Conservation (phyloP, 2,113 vertebrate genomes). For the Nesogale talazaci region DNA sequence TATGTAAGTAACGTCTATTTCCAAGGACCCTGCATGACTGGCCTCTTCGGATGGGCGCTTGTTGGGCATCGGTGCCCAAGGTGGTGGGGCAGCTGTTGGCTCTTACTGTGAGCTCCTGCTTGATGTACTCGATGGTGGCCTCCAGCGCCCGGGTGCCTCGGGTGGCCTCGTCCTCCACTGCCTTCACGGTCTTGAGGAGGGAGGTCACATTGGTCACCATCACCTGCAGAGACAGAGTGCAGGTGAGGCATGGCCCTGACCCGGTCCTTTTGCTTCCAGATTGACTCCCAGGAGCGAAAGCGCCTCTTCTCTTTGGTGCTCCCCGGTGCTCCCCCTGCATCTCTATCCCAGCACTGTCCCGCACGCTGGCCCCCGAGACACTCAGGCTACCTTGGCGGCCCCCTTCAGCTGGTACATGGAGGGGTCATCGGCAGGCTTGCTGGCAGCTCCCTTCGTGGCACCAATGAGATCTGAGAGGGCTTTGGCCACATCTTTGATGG, state of each 20-base stretch:
- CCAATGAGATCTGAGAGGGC: constrained; percentile 98
- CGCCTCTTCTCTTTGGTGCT: not conserved
- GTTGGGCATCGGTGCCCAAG: fast-evolving
- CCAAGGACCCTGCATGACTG: not conserved
- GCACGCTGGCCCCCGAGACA: not conserved
- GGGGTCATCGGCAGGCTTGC: constrained; percentile 96
- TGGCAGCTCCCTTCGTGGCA: constrained; percentile 97
- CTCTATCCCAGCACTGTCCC: no score
- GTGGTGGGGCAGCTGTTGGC: fast-evolving
- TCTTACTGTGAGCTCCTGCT: constrained; percentile 96
- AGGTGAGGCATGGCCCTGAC: not conserved
- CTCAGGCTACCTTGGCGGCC: constrained; percentile 93
- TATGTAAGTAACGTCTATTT: not conserved
- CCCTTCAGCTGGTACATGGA: constrained; percentile 99
- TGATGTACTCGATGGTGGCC: constrained; percentile 98
- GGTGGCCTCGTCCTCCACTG: constrained; percentile 98
- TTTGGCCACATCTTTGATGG: constrained; percentile 98
- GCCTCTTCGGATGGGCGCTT: not conserved
- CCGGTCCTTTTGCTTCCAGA: not conserved
- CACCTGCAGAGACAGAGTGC: constrained; percentile 86
- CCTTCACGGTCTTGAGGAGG: constrained; percentile 99
- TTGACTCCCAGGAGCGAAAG: not conserved
- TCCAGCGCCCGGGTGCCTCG: constrained; percentile 97
- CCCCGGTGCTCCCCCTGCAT: no score
- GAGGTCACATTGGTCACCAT: constrained; percentile 99